These are phyloP conservation scores for Ranitomeya imitator DNA, from an alignment of 2,113 vertebrate genomes.

Conservation along the genomic window DNA sequence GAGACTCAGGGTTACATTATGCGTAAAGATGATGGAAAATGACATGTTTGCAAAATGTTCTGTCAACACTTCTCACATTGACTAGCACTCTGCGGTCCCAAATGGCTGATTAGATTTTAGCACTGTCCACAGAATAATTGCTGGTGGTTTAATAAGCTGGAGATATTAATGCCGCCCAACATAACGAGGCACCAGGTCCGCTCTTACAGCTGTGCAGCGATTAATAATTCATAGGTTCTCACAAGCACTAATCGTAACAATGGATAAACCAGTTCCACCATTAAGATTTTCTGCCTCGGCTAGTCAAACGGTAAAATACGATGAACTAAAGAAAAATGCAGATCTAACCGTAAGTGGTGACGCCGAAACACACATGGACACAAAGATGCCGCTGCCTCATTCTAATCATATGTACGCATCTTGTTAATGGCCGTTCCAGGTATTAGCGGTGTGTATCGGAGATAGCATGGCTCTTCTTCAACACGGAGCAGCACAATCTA, in stretches of 20 bases:
- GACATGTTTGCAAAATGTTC: background rate
- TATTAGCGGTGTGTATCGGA: background rate
- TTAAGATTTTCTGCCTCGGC: background rate
- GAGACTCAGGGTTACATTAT: background rate
- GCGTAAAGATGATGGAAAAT: background rate
- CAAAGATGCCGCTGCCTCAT: too few species aligned
- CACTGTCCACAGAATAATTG: background rate
- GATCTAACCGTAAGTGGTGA: too few species aligned
- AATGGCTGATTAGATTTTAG: background rate
- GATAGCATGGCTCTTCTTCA: background rate
- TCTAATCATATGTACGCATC: too few species aligned
- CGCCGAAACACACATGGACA: too few species aligned
- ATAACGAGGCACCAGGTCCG: background rate
- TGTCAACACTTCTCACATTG: background rate
- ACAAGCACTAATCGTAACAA: background rate
- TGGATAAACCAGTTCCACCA: background rate
- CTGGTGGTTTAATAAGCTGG: background rate
- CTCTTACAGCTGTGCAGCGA: background rate
- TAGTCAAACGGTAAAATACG: background rate
- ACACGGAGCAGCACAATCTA: background rate
- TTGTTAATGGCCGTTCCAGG: too few species aligned
- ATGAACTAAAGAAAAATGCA: too few species aligned
- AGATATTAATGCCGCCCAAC: background rate
- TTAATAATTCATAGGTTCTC: conserved; percentile 9
- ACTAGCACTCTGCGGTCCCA: background rate